Evolutionary conservation across 1,140 invertebrate species (phyloP), one percentile per base, ranked within the genome.

Genomic region (Orius insidiosus): DNA sequence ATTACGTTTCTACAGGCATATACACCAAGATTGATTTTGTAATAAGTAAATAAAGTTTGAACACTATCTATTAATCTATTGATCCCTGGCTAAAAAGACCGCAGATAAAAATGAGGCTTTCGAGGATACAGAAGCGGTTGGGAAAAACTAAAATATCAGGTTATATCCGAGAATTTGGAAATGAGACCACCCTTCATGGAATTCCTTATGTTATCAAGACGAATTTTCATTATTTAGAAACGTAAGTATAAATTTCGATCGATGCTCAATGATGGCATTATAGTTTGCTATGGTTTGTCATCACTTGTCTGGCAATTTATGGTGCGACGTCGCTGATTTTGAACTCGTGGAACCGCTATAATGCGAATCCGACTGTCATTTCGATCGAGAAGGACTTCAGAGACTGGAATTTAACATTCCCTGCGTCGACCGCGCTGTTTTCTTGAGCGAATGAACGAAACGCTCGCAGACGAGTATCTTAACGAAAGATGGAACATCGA

Each of bases 381-480:
- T 69, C 71, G 0, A 55, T 75, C 46, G 65, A 74, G 52, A 74
- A 72, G 53, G 67, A 75, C 57, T 74, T 65, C 52, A 56, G 72
- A 19, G 65, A 63, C 37, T 75, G 72, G 72, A 58, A 61, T 40
- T 69, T 66, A 52, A 59, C 60, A n/a, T 63, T 73, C 55, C 68
- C 70, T 2, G 65, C 64, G 3, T 56, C 66, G 7, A 74, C 71
- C 0, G 61, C 35, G n/a, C 9, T 36, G 35, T 15, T 11, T 13
- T 9, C 35, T 36, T 5, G n/a, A 36, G n/a, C 14, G 14, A 4
- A 36, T 36, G n/a, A 36, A 36, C n/a, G 14, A 13, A 4, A 4
- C 14, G 3, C 35, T 13, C 35, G n/a, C n/a, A 3, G 3, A 40
- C 31, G 40, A 40, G 15, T 11, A 32, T 38, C 38, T 43, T 1